phyloP scores from a whole-genome alignment of 2,797 vertebrate species.

The Alexandromys oeconomus region DNA sequence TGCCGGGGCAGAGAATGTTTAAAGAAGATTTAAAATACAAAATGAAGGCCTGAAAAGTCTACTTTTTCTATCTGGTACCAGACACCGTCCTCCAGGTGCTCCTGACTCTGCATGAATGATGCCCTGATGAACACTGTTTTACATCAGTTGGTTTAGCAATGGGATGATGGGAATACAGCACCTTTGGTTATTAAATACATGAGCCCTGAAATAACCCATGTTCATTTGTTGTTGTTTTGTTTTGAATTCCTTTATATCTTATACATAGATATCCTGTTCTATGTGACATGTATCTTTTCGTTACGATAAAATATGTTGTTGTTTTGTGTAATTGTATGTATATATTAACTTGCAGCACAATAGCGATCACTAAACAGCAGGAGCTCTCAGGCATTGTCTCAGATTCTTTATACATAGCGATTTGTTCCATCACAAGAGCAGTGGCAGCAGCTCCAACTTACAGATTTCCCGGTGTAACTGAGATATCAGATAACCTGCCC shows the following conservation, averaged over 20 bases:
- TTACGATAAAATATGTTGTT: not conserved
- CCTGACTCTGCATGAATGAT: not conserved
- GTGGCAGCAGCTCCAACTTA: not conserved
- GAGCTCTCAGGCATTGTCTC: not conserved
- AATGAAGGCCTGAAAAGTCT: not conserved
- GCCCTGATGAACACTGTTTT: not conserved
- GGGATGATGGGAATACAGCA: not conserved
- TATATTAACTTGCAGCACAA: slow-evolving; percentile 6
- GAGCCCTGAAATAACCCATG: not conserved
- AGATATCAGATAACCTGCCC: not conserved
- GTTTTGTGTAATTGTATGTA: not conserved
- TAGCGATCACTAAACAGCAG: not conserved
- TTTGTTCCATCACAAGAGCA: slow-evolving; percentile 22
- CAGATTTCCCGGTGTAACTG: not conserved
- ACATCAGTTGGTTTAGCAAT: slow-evolving; percentile 7
- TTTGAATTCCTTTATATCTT: not conserved
- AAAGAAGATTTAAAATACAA: not conserved
- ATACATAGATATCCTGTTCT: not conserved
- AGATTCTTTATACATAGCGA: not conserved
- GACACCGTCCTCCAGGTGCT: not conserved
- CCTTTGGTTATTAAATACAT: not conserved
- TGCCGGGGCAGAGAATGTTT: not conserved
- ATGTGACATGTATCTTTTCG: slow-evolving; percentile 7
- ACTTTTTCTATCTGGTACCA: not conserved
- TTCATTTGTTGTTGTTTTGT: not conserved